These are phyloP conservation scores for Hippotragus niger DNA, from an alignment of 2,113 vertebrate species.

Conservation along the genomic window DNA sequence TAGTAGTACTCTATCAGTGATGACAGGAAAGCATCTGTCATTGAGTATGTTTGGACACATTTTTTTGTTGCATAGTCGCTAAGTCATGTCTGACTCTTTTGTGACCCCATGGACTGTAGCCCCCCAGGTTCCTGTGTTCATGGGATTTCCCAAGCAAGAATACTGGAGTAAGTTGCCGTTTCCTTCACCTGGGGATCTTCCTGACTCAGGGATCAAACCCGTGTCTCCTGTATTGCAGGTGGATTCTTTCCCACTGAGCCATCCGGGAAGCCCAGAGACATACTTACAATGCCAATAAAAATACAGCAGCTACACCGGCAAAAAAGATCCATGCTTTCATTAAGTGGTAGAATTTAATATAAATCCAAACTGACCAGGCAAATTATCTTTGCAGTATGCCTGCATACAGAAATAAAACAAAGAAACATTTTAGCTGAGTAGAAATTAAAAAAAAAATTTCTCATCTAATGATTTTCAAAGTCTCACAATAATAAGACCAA, in stretches of 20 bases:
- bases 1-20: constrained; percentile 15
- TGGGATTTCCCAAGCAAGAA: not conserved
- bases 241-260: not conserved
- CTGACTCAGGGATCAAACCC: not conserved
- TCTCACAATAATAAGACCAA: constrained; percentile 66
- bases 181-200: not conserved
- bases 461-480: constrained; percentile 66
- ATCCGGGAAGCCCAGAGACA: not conserved
- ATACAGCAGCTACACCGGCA: constrained; percentile 37
- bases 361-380: constrained; percentile 53
- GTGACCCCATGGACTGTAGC: not conserved
- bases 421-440: constrained; percentile 42
- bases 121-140: not conserved
- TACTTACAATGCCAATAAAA: constrained; percentile 52
- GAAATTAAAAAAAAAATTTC: constrained; percentile 64
- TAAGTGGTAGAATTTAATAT: constrained; percentile 27
- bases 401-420: constrained; percentile 38
- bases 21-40: constrained; percentile 26
- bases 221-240: not conserved
- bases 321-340: constrained; percentile 37
- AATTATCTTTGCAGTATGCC: constrained; percentile 43
- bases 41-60: constrained; percentile 33
- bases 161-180: not conserved
- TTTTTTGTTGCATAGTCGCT: not conserved
- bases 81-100: not conserved